These are phyloP conservation scores for Camelus dromedarius DNA, from an alignment of 2,113 vertebrate genomes.

Conservation along the genomic window DNA sequence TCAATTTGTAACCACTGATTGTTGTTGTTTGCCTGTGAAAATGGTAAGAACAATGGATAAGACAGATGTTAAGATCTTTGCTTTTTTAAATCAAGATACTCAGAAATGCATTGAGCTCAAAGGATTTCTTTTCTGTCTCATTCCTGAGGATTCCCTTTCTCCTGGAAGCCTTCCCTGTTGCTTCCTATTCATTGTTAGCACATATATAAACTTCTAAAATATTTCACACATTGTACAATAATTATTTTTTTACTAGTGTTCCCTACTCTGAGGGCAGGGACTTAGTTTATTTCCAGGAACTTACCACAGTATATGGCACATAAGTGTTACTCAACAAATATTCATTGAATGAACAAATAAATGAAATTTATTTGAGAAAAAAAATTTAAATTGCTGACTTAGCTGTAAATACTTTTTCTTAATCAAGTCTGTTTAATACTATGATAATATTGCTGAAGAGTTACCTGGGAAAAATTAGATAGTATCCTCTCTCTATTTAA, in stretches of 20 bases:
- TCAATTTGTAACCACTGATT: slow-evolving; percentile 96
- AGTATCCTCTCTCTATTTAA: not conserved
- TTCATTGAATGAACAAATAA: not conserved
- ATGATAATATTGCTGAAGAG: not conserved
- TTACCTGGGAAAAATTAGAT: not conserved
- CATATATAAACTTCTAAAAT: not conserved
- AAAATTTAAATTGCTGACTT: not conserved
- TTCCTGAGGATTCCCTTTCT: not conserved
- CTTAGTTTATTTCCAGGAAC: not conserved
- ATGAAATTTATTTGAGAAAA: slow-evolving; percentile 45
- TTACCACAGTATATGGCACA: not conserved
- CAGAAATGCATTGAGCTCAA: not conserved
- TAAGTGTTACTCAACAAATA: not conserved
- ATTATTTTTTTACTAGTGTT: not conserved
- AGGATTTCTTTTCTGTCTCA: not conserved
- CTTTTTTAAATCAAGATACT: not conserved
- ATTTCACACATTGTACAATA: not conserved
- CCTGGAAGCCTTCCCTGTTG: not conserved
- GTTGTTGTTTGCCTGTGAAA: slow-evolving; percentile 89
- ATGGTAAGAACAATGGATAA: not conserved
- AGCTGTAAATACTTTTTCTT: slow-evolving; percentile 22
- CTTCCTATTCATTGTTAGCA: not conserved
- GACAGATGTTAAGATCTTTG: not conserved
- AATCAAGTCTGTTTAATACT: not conserved
- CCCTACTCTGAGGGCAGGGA: not conserved